phyloP scores from a whole-genome alignment of 2,888 invertebrate genomes.

The Brachyopa scutellaris region DNA sequence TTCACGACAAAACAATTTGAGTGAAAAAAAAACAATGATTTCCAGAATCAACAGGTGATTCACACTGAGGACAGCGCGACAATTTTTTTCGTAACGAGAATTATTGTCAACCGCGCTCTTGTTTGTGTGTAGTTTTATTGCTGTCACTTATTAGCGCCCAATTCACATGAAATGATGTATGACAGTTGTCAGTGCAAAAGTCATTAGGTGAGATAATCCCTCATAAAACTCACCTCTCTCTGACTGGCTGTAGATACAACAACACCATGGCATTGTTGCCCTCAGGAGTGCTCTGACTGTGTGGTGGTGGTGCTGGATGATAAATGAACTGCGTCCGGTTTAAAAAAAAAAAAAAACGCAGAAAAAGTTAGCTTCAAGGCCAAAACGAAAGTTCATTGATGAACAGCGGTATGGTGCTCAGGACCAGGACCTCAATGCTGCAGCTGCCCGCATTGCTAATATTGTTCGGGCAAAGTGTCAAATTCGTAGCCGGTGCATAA shows the following conservation, averaged over 20 bases:
- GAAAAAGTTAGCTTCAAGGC: conserved; percentile 61
- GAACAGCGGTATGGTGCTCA: conserved; percentile 46
- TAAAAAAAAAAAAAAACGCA: no score
- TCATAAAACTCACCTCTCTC: conserved; percentile 63
- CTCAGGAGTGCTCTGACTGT: conserved; percentile 24
- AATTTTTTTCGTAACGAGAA: no score
- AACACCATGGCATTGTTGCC: conserved; percentile 33
- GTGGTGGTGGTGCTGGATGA: conserved; percentile 36
- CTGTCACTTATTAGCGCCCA: conserved; percentile 13
- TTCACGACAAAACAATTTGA: conserved; percentile 31
- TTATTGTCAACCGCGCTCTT: conserved; percentile 5
- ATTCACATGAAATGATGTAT: conserved; percentile 69
- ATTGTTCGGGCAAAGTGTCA: conserved; percentile 69
- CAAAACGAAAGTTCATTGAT: conserved; percentile 71
- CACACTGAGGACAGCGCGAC: conserved; percentile 20
- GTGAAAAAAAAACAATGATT: no score
- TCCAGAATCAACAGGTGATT: conserved; percentile 67
- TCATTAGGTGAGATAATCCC: conserved; percentile 73
- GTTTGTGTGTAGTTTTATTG: not conserved
- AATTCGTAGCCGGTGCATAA: conserved; percentile 59
- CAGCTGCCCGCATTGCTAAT: conserved; percentile 63
- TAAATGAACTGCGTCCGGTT: conserved; percentile 71
- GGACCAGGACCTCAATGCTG: conserved; percentile 26
- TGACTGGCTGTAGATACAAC: not conserved
- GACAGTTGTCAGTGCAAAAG: conserved; percentile 72